Percentiles rank a stretch among this genome's conserved stretches.
Evolutionary conservation across 1,140 invertebrate species (phyloP).

Genomic region (Xylocopa sonorina): DNA sequence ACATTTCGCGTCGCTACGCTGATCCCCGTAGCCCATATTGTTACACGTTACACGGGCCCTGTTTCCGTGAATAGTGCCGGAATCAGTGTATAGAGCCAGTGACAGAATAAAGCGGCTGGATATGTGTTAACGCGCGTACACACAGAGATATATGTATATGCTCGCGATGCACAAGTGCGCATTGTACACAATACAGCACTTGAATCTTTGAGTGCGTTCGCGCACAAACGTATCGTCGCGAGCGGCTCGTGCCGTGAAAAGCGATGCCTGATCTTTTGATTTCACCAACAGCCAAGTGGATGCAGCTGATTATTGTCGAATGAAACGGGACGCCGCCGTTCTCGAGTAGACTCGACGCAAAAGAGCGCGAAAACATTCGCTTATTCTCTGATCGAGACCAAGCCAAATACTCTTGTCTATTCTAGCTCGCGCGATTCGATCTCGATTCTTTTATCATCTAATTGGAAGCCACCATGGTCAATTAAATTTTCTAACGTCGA

Average conservation of each 20-base stretch:
- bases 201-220: conserved; percentile 57
- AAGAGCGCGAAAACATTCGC: neutral
- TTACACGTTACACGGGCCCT: conserved; percentile 23
- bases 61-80: neutral
- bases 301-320: conserved; percentile 39
- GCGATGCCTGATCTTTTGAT: conserved; percentile 64
- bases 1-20: neutral
- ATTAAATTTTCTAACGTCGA: neutral
- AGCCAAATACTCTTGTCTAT: too few species aligned
- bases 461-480: neutral
- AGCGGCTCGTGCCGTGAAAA: conserved; percentile 44
- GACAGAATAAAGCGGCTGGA: conserved; percentile 46
- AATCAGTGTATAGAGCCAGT: conserved; percentile 30
- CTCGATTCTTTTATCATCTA: neutral
- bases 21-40: conserved; percentile 15
- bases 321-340: conserved; percentile 9
- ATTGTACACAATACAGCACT: conserved; percentile 52
- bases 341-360: neutral
- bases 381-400: neutral
- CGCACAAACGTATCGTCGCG: conserved; percentile 42
- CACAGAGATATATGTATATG: too few species aligned
- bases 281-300: conserved; percentile 31
- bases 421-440: neutral
- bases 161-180: conserved; percentile 30
- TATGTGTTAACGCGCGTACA: too few species aligned